Evolutionary conservation across 2,888 invertebrate species (phyloP), one percentile per base, ranked within the genome.

Genomic region (Lasioglossum morio): DNA sequence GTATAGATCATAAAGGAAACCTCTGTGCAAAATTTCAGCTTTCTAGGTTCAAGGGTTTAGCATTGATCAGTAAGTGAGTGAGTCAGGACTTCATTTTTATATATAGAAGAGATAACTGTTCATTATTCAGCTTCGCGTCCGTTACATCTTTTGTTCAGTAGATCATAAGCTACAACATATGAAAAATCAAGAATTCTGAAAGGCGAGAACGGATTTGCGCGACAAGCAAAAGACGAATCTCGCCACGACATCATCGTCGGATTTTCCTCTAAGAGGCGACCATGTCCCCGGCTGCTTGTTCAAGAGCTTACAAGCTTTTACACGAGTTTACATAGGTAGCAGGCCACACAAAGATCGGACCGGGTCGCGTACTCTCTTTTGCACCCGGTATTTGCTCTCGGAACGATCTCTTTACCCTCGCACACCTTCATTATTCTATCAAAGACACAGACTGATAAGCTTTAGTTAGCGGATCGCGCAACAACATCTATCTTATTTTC

Each of bases 241-340:
- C 34, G 8, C 46, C 4, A 46, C 53, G 53, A 77, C 70, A 79
- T 60, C 60, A 77, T 84, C 72, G 72, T 16, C 27, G 84, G 80
- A 84, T 86, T 84, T 81, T 75, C 77, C 43, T 57, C 46, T n/a
- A 34, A n/a, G 46, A 43, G 27, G 43, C 53, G 63, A 46, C 23
- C 27, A 70, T 48, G 70, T 69, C 23, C n/a, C 37, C 23, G 19
- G 40, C 66, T 88, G 90, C 84, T 89, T 88, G 81, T 74, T 53
- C 76, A 81, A 60, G 72, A 40, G 75, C 78, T 89, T 84, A 84
- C 82, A 79, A 66, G 81, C 84, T 82, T 82, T 89, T 86, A 89
- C 77, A 79, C 27, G 80, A 74, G 89, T 89, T 89, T 84, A 89
- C 83, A 85, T 77, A 87, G 83, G 87, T 81, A 76, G 57, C 80